Percentiles rank a stretch among this genome's conserved stretches.
phyloP scores from a whole-genome alignment of 2,888 invertebrate species.

The Sycophila texana region DNA sequence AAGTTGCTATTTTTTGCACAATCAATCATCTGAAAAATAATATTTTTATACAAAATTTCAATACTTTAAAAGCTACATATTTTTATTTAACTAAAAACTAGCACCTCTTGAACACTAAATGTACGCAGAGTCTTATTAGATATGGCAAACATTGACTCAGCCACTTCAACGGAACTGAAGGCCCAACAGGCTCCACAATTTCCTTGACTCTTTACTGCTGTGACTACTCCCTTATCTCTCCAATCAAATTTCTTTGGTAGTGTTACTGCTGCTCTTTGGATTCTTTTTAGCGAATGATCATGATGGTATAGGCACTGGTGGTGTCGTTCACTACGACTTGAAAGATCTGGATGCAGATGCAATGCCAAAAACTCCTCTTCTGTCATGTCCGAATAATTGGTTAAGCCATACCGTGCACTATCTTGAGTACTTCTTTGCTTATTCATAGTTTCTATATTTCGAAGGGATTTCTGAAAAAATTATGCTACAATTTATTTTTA shows the following conservation, averaged over 20 bases:
- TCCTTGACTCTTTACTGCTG: constrained; percentile 84
- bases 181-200: constrained; percentile 93
- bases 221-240: constrained; percentile 82
- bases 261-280: constrained; percentile 58
- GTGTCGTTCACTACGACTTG: constrained; percentile 64
- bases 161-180: constrained; percentile 85
- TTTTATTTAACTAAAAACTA: neutral
- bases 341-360: constrained; percentile 70
- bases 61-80: neutral
- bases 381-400: constrained; percentile 80
- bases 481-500: constrained; percentile 15
- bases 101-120: constrained; percentile 85
- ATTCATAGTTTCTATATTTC: constrained; percentile 76
- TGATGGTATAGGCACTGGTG: constrained; percentile 63
- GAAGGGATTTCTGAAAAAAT: constrained; percentile 75
- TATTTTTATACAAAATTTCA: neutral
- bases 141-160: constrained; percentile 87
- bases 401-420: constrained; percentile 79
- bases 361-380: constrained; percentile 78
- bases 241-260: constrained; percentile 77
- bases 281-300: constrained; percentile 60
- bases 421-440: constrained; percentile 70
- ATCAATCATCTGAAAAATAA: constrained; percentile 82
- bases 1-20: constrained; percentile 84
- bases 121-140: constrained; percentile 79